These are phyloP conservation scores for Dusona sp. DNA, from an alignment of 2,888 invertebrate genomes.

Conservation along the genomic window DNA sequence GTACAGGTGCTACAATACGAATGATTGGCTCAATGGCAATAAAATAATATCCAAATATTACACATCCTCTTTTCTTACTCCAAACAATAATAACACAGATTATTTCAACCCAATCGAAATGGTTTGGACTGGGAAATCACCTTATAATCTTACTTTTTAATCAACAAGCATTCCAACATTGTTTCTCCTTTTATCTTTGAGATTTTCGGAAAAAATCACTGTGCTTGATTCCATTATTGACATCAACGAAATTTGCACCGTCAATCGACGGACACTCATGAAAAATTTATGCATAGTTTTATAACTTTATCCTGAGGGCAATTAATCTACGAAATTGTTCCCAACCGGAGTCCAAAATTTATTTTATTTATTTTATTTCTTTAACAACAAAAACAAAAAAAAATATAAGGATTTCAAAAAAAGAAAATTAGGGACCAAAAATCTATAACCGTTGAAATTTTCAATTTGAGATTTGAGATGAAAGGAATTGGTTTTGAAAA, in stretches of 20 bases:
- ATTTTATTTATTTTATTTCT: too few relatives aligned
- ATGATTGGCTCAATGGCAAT: conserved; percentile 29
- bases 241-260: not conserved
- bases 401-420: too few relatives aligned
- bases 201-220: not conserved
- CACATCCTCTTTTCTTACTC: not conserved
- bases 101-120: not conserved
- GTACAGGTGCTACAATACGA: conserved; percentile 32
- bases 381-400: too few relatives aligned
- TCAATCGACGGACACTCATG: not conserved
- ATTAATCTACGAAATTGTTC: too few relatives aligned
- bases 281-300: not conserved
- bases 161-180: too few relatives aligned
- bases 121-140: not conserved
- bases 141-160: not conserved
- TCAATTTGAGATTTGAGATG: too few relatives aligned
- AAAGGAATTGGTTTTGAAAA: too few relatives aligned
- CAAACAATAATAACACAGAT: not conserved
- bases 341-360: too few relatives aligned
- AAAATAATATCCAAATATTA: conserved; percentile 6
- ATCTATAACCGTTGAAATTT: too few relatives aligned
- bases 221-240: not conserved
- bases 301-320: not conserved
- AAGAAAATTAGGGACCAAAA: too few relatives aligned
- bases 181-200: too few relatives aligned